A percentile compares a stretch with the other conserved stretches of the same genome.
These are phyloP conservation scores for Channa argus DNA, from an alignment of 2,113 vertebrate species.

Conservation along the genomic window DNA sequence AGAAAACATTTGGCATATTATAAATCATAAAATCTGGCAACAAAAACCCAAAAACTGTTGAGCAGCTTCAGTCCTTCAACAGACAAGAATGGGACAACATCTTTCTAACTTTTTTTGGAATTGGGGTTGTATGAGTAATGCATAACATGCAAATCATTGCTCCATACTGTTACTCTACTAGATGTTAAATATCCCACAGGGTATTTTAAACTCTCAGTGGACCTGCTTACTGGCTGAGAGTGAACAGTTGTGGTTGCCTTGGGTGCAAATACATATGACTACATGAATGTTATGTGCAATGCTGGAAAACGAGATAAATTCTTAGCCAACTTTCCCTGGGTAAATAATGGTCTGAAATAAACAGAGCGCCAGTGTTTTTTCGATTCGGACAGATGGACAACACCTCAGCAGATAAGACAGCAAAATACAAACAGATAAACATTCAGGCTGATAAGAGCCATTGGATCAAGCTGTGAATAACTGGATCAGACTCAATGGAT, in stretches of 20 bases:
- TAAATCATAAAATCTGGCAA: too few relatives aligned
- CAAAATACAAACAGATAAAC: slow-evolving; percentile 53
- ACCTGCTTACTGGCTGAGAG: neutral
- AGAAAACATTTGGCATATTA: too few relatives aligned
- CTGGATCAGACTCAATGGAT: slow-evolving; percentile 17
- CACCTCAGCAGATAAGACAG: slow-evolving; percentile 48
- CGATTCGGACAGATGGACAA: slow-evolving; percentile 44
- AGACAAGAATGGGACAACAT: too few relatives aligned
- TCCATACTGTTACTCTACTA: neutral
- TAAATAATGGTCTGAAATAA: slow-evolving; percentile 39
- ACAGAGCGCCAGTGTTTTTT: slow-evolving; percentile 35
- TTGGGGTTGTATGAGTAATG: neutral
- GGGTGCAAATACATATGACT: slow-evolving; percentile 15
- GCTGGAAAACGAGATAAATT: slow-evolving; percentile 18
- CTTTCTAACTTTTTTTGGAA: too few relatives aligned
- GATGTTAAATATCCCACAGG: neutral
- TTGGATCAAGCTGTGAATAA: slow-evolving; percentile 46
- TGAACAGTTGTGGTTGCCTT: neutral
- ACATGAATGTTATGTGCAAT: slow-evolving; percentile 14
- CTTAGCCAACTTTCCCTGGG: slow-evolving; percentile 18
- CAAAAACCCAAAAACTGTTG: too few relatives aligned
- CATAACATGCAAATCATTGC: neutral
- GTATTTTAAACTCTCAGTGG: neutral
- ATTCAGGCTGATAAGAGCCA: slow-evolving; percentile 43
- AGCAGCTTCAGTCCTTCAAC: too few relatives aligned